phyloP scores from a whole-genome alignment of 2,113 vertebrate genomes.

The Anarrhichthys ocellatus region DNA sequence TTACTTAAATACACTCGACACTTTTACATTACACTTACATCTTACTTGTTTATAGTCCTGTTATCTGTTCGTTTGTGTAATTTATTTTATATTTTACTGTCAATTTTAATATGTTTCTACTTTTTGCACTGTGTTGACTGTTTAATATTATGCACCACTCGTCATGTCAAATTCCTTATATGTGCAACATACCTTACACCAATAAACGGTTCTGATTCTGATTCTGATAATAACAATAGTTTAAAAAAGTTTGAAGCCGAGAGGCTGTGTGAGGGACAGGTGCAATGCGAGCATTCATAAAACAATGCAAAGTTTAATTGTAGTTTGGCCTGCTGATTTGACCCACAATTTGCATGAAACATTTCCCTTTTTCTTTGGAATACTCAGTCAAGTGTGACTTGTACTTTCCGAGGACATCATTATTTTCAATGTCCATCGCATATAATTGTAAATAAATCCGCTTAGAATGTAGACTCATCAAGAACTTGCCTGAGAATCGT shows the following conservation, averaged over 20 bases:
- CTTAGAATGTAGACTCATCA: not conserved
- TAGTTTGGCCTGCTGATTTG: not conserved
- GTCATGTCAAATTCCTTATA: too few relatives aligned
- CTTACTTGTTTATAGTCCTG: too few relatives aligned
- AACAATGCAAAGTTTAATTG: not conserved
- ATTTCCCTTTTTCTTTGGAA: not conserved
- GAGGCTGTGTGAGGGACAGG: not conserved
- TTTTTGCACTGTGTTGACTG: too few relatives aligned
- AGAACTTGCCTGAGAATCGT: not conserved
- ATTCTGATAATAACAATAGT: too few relatives aligned
- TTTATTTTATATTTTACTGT: too few relatives aligned
- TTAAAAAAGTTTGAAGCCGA: not conserved
- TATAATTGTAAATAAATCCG: not conserved
- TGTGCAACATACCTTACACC: too few relatives aligned
- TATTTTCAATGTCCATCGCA: not conserved
- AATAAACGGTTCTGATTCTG: too few relatives aligned
- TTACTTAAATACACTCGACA: too few relatives aligned
- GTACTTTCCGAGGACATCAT: not conserved
- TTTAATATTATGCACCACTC: too few relatives aligned
- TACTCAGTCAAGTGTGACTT: not conserved
- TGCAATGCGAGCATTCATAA: not conserved
- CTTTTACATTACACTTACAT: too few relatives aligned
- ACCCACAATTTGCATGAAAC: not conserved
- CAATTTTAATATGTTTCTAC: too few relatives aligned
- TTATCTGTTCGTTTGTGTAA: too few relatives aligned